Conservation (phyloP, 2,113 vertebrate genomes). For the Ailurus styani region DNA sequence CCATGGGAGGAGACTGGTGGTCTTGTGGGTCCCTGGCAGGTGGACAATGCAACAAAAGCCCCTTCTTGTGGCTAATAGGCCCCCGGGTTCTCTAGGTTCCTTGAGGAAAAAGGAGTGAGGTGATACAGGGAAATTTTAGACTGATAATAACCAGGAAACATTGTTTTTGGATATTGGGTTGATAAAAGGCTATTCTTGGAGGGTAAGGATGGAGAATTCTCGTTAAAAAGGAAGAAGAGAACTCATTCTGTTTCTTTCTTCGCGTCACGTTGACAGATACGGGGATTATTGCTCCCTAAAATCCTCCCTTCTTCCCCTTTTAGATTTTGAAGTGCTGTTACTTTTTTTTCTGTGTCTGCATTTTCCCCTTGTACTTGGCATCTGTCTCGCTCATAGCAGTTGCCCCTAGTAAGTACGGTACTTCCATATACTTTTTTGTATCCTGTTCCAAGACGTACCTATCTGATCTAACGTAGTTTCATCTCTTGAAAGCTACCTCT, state of each 20-base stretch:
- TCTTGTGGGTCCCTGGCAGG: neutral
- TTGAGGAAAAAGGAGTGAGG: neutral
- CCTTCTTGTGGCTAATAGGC: neutral
- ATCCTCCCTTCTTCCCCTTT: neutral
- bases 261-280: neutral
- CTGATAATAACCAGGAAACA: neutral
- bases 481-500: neutral
- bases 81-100: neutral
- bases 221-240: neutral
- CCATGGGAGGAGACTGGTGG: neutral
- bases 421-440: accelerated
- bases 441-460: neutral
- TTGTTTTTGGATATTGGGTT: neutral
- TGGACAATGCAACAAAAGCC: neutral
- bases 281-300: neutral
- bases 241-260: neutral
- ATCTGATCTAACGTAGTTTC: neutral
- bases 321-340: neutral
- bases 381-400: neutral
- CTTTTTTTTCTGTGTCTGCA: neutral
- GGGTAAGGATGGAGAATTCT: neutral
- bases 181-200: neutral
- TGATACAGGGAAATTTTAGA: neutral
- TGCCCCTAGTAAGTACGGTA: neutral
- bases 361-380: neutral